Evolutionary conservation across 2,113 vertebrate species (phyloP), one percentile per base, ranked within the genome.

Genomic region (Anguilla japonica): DNA sequence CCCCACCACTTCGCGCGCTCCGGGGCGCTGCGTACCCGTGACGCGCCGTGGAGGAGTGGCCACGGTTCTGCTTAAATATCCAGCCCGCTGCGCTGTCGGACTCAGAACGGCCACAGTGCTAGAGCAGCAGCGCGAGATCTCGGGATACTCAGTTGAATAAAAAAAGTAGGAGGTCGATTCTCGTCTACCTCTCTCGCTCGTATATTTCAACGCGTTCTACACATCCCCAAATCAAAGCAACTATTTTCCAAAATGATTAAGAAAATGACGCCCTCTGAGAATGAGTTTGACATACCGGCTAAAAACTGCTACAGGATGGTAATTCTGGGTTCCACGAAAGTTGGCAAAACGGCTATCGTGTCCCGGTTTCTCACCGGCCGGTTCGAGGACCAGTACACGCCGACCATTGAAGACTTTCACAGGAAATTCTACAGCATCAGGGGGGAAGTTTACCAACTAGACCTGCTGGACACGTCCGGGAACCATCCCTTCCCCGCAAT

Each of bases 261-360:
- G 95, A 99, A 98, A 93, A 97, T 98, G 97, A 95, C 96, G 39
- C 97, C 97, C 0, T 92, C 96, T 57, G 97, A 98, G 90, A 94
- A 95, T 80, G 97, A 99, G 88, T 96, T 97, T 75, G 96, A 96
- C 92, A 97, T 99, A 92, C 98, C 98, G 0, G 95, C 97, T 80
- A 98, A 99, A 93, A 99, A 99, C 95, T 98, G 98, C 95, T 98
- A 98, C 93, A 95, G 98, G 91, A 99, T 99, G 98, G 98, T 99
- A 90, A 96, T 99, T 91, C 93, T 99, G 84, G 98, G 98, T 85
- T 99, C 98, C 91, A 99, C 98, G 90, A 99, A 99, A 92, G 98
- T 99, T 90, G 98, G 98, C 90, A 99, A 99, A 94, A 98, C 97
- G 0, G 97, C 98, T 92, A 99, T 99, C 93, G 97, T 99, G 67